Base-by-base conservation (phyloP, 2,113 vertebrate genomes). In the Pterophyllum scalare region DNA sequence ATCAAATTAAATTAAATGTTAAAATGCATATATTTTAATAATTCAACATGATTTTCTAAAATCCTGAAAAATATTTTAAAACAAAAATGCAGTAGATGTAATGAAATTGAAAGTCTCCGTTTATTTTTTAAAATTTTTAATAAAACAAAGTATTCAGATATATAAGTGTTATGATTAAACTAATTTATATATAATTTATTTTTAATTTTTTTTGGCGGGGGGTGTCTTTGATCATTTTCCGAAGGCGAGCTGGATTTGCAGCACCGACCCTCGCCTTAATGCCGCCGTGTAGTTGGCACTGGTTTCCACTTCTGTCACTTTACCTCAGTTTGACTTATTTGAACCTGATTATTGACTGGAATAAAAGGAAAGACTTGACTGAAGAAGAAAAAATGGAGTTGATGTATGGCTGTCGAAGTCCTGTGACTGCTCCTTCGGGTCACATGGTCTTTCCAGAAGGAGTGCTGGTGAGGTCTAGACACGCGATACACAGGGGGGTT, bases 401-500 rank as follows among this genome's bases (percentile, higher is more conserved):
- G 14, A 72, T 76, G 74, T 80, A 82, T 65, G 75, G 64, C 65
- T 40, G 84, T 77, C 75, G 77, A 82, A 82, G 86, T 91, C 87
- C 52, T 89, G 84, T 93, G 93, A 89, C 79, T 59, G 64, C 75
- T 83, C 75, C 78, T 83, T 59, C 70, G 82, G 89, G 92, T 92
- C 94, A 92, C 92, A 75, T 93, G 94, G 84, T 88, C 75, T 72
- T 75, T 85, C 84, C 82, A 80, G 90, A 86, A 91, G 90, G 85
- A 70, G 75, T 79, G 87, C 75, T 82, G 83, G 65, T 77, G 84
- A 90, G 91, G 88, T 90, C 87, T 88, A 94, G 93, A 92, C 94
- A 95, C 93, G 93, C 94, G 80, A 95, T 93, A 79, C 94, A 88
- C 94, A 59, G 83, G 94, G 91, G 95, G 92, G 92, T 81, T 78